These are phyloP conservation scores for Platycheirus albimanus DNA, from an alignment of 2,888 invertebrate species.

Conservation along the genomic window DNA sequence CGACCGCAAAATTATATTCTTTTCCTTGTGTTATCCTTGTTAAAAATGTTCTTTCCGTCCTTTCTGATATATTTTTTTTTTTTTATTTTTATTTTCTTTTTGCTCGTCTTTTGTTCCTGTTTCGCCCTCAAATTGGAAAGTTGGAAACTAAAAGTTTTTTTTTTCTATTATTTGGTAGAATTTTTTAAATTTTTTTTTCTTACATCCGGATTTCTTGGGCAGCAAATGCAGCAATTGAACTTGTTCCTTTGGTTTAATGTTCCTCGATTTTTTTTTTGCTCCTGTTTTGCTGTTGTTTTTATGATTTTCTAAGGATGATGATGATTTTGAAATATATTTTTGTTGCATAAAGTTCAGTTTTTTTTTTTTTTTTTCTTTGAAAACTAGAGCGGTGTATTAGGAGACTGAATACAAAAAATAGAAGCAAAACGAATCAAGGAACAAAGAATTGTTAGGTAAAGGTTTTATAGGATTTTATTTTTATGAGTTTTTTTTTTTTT, in stretches of 20 bases:
- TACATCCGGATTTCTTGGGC: slow-evolving; percentile 29
- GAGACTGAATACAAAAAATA: too few species aligned
- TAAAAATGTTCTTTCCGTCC: slow-evolving; percentile 36
- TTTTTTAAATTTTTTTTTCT: slow-evolving; percentile 17
- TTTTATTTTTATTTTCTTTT: slow-evolving; percentile 27
- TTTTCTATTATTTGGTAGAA: slow-evolving; percentile 5
- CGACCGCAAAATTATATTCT: slow-evolving; percentile 74
- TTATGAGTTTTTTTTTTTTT: too few species aligned
- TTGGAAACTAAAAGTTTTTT: slow-evolving; percentile 41
- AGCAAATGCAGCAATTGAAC: slow-evolving; percentile 49
- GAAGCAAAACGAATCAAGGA: too few species aligned
- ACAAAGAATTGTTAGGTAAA: too few species aligned
- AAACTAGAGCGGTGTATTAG: too few species aligned
- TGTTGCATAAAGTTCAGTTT: slow-evolving; percentile 11
- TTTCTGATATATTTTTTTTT: slow-evolving; percentile 22
- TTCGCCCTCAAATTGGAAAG: slow-evolving; percentile 60
- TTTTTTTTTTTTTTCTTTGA: too few species aligned
- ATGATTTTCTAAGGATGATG: slow-evolving; percentile 19
- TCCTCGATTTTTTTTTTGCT: slow-evolving; percentile 17
- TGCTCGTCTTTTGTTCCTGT: slow-evolving; percentile 35
- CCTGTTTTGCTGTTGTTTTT: slow-evolving; percentile 21
- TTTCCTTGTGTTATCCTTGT: slow-evolving; percentile 74
- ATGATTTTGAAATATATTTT: slow-evolving; percentile 23
- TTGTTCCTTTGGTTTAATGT: slow-evolving; percentile 28
- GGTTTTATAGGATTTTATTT: too few species aligned